These are phyloP conservation scores for Chrysotoxum bicinctum DNA, from an alignment of 2,888 invertebrate genomes.

Conservation along the genomic window DNA sequence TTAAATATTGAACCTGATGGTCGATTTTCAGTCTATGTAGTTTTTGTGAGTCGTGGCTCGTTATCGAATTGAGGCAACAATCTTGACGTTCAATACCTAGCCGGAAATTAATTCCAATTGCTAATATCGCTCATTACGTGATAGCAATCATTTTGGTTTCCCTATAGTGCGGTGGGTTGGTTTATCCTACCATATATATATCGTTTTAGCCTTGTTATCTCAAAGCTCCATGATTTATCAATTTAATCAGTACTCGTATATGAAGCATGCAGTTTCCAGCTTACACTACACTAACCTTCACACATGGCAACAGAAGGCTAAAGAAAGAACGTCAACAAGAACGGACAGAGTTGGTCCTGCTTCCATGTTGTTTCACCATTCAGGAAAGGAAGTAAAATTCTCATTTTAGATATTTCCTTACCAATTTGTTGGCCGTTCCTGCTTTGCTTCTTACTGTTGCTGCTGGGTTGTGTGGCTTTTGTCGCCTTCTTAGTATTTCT, in stretches of 20 bases:
- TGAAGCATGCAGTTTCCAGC: not conserved
- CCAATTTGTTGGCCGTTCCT: constrained; percentile 32
- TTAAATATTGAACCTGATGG: not conserved
- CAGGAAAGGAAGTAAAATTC: constrained; percentile 32
- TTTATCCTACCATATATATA: not conserved
- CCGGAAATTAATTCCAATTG: constrained; percentile 17
- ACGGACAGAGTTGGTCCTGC: not conserved
- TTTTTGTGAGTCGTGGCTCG: not conserved
- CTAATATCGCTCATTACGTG: constrained; percentile 7
- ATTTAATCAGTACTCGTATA: constrained; percentile 1
- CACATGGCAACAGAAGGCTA: not conserved
- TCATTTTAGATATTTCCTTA: constrained; percentile 42
- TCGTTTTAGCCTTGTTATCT: not conserved
- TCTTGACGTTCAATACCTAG: not conserved
- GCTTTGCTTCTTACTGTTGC: not conserved
- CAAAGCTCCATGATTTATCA: constrained; percentile 8
- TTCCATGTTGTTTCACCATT: not conserved
- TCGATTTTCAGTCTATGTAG: not conserved
- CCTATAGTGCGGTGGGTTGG: not conserved
- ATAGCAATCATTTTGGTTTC: not conserved
- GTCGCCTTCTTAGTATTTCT: not conserved
- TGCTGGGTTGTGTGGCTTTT: constrained; percentile 6
- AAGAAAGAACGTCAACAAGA: not conserved
- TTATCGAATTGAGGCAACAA: not conserved
- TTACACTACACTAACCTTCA: not conserved